Percentiles rank a stretch among this genome's conserved stretches.
These are phyloP conservation scores for Diarsia mendica DNA, from an alignment of 2,888 invertebrate species.

Conservation along the genomic window DNA sequence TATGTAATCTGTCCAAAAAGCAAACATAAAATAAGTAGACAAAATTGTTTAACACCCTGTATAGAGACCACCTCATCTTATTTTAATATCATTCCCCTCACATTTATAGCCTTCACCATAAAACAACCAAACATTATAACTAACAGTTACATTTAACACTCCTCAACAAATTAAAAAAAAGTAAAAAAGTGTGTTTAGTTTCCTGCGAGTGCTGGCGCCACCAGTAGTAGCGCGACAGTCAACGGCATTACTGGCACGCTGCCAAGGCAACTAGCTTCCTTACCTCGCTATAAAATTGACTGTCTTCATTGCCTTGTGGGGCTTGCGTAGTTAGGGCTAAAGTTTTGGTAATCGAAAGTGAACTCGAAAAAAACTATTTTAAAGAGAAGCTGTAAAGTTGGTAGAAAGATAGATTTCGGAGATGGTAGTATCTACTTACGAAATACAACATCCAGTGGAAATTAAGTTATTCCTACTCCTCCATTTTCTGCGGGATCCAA, in stretches of 20 bases:
- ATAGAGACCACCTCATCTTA: background rate
- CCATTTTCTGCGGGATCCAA: no score
- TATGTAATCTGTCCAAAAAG: background rate
- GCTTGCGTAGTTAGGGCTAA: background rate
- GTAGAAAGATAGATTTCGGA: no score
- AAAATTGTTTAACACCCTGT: no score
- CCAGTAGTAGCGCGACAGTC: constrained; percentile 50
- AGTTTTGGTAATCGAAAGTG: background rate
- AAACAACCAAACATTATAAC: constrained; percentile 21
- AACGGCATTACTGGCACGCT: constrained; percentile 62
- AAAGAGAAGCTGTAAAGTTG: no score
- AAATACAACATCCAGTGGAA: no score
- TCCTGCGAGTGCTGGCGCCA: constrained; percentile 57
- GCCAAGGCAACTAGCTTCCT: constrained; percentile 60
- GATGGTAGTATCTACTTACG: no score
- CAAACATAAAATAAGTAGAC: background rate
- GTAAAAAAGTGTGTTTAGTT: constrained; percentile 57
- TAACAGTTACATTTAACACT: constrained; percentile 14
- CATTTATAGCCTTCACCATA: background rate
- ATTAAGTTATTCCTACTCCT: no score
- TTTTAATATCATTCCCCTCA: constrained; percentile 12
- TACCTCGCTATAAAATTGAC: constrained; percentile 42
- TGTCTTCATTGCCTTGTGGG: constrained; percentile 11
- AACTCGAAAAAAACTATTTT: background rate
- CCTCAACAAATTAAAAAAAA: constrained; percentile 23